Evolutionary conservation across 1,140 invertebrate genomes (phyloP), one percentile per base, ranked within the genome.

Genomic region (Venustaconcha ellipsiformis): DNA sequence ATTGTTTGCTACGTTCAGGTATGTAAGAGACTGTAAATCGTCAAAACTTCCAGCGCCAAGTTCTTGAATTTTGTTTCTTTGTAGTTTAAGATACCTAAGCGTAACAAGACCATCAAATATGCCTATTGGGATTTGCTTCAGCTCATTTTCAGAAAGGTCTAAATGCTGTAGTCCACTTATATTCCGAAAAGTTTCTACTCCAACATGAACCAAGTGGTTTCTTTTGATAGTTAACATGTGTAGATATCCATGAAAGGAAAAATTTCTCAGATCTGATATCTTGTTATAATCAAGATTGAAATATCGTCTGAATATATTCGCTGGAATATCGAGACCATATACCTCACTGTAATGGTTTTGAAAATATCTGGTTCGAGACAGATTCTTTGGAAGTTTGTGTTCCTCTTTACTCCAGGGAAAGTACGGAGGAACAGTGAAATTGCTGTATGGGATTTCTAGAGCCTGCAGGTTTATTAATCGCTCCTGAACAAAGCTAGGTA

Each of bases 401-500:
- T 60, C 48, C 5, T 75, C 26, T 14, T 80, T 26, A n/a, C 55
- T 78, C 81, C 81, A 84, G 14, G 82, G 81, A 78, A 85, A 85
- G 14, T 69, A 37, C 2, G 82, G 81, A 14, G 37, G 37, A 48
- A 48, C 37, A 8, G 37, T 48, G 5, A 48, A 48, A 6, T 48
- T 48, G 37, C 37, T 48, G 37, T 48, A 6, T 48, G 37, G 37
- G 5, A 48, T 1, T 48, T 48, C 37, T 48, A 48, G 37, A 48
- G 37, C 37, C 37, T 48, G 37, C 37, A 48, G 11, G 11, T 48
- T 48, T 48, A 48, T 48, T 6, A 48, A 48, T 48, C 37, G 37
- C 37, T 48, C 37, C 37, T 48, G 37, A 48, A 8, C 4, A 6
- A 48, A 48, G 37, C 37, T 48, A 48, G 37, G 37, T 48, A 48